A percentile compares a stretch with the other conserved stretches of the same genome.
phyloP scores from a whole-genome alignment of 2,888 invertebrate genomes.

The Platypus cylindrus region DNA sequence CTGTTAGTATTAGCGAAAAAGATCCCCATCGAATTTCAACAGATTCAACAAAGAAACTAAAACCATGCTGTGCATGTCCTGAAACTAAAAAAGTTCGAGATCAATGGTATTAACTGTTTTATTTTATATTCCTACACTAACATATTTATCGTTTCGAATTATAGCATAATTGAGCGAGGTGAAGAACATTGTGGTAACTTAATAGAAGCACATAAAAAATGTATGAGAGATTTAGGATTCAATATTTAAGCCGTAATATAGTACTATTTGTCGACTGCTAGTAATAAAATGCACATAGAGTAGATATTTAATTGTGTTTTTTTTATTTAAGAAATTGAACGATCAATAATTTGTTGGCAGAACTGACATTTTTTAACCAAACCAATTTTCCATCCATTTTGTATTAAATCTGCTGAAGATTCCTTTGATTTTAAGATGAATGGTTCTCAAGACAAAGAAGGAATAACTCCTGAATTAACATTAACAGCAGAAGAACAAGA shows the following conservation, averaged over 20 bases:
- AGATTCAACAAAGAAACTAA: slow-evolving; percentile 59
- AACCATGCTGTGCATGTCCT: slow-evolving; percentile 95
- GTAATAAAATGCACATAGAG: too few relatives aligned
- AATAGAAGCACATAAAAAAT: slow-evolving; percentile 93
- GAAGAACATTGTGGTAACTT: slow-evolving; percentile 80
- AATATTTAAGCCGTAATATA: slow-evolving; percentile 67
- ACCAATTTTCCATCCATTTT: too few relatives aligned
- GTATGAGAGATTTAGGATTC: slow-evolving; percentile 93
- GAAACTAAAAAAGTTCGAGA: slow-evolving; percentile 87
- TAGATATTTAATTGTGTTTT: too few relatives aligned
- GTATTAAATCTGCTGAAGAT: too few relatives aligned
- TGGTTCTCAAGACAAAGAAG: too few relatives aligned
- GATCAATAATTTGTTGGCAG: too few relatives aligned
- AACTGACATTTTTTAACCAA: too few relatives aligned
- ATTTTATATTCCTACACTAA: background rate
- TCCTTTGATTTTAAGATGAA: too few relatives aligned
- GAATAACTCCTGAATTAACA: background rate
- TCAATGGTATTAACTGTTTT: slow-evolving; percentile 57
- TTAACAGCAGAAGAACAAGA: slow-evolving; percentile 18
- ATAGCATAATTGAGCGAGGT: slow-evolving; percentile 80
- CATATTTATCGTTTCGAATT: slow-evolving; percentile 28
- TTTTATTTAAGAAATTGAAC: too few relatives aligned
- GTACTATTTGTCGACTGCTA: background rate
- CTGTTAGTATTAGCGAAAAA: slow-evolving; percentile 27
- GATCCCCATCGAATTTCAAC: slow-evolving; percentile 26